phyloP scores from a whole-genome alignment of 2,113 vertebrate species.

The Himantopus leucocephalus region DNA sequence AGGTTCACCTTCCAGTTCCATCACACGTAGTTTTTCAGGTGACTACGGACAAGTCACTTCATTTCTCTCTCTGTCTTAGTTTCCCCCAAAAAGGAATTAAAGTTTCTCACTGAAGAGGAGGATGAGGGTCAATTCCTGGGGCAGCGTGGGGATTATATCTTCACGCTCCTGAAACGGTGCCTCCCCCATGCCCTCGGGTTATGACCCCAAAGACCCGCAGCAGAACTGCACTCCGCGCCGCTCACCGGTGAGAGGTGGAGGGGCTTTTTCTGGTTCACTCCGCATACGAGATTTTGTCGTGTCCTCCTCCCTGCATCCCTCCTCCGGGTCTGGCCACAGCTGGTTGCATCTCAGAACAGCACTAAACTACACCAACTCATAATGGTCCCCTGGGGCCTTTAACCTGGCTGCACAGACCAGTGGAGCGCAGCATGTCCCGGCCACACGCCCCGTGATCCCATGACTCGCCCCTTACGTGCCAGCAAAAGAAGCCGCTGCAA shows the following conservation, averaged over 20 bases:
- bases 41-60: not conserved
- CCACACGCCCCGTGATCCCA: not conserved
- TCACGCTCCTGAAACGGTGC: not conserved
- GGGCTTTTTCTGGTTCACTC: not conserved
- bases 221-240: not conserved
- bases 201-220: not conserved
- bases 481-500: not conserved
- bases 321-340: not conserved
- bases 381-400: not conserved
- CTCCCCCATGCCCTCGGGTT: not conserved
- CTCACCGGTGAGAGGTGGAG: not conserved
- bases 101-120: not conserved
- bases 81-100: not conserved
- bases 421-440: not conserved
- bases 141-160: not conserved
- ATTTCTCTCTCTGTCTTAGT: not conserved
- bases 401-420: not conserved
- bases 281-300: not conserved
- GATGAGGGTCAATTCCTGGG: not conserved
- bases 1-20: not conserved
- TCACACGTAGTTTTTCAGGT: not conserved
- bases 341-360: not conserved
- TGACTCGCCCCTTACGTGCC: not conserved
- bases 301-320: not conserved
- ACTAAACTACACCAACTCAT: not conserved